Percentiles rank a stretch among this genome's conserved stretches.
phyloP scores from a whole-genome alignment of 2,888 invertebrate genomes.

The Rapana venosa region DNA sequence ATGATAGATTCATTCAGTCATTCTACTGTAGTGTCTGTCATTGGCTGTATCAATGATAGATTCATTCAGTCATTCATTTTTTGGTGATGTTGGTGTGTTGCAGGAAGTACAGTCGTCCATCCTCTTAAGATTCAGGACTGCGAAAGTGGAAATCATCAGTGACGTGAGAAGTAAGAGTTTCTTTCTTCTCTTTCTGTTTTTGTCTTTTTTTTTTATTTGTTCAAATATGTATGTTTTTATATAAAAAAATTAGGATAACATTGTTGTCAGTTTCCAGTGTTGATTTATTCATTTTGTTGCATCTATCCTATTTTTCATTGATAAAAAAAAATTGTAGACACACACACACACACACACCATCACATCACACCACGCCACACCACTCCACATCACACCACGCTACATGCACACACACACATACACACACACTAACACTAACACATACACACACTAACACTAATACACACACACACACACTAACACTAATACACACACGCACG shows the following conservation, averaged over 20 bases:
- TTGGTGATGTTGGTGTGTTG: not conserved
- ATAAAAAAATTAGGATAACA: too few relatives aligned
- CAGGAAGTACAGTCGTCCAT: constrained; percentile 46
- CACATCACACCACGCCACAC: not conserved
- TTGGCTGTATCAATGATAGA: too few relatives aligned
- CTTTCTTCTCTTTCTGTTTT: not conserved
- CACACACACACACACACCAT: too few relatives aligned
- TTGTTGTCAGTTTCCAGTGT: too few relatives aligned
- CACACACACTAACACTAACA: constrained; percentile 13
- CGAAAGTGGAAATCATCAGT: constrained; percentile 23
- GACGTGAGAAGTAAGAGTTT: constrained; percentile 44
- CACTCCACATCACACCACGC: not conserved
- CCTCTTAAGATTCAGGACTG: constrained; percentile 35
- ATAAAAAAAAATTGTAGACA: too few relatives aligned
- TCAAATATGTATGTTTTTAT: too few relatives aligned
- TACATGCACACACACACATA: not conserved
- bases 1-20: too few relatives aligned
- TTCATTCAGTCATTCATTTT: not conserved
- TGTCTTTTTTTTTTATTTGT: not conserved
- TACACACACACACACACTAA: not conserved
- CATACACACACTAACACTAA: not conserved
- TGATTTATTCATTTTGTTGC: too few relatives aligned
- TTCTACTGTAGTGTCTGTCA: too few relatives aligned
- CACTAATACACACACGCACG: not conserved
- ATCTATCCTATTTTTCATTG: too few relatives aligned